Base-by-base conservation (phyloP, 2,113 vertebrate genomes). In the Talpa occidentalis region DNA sequence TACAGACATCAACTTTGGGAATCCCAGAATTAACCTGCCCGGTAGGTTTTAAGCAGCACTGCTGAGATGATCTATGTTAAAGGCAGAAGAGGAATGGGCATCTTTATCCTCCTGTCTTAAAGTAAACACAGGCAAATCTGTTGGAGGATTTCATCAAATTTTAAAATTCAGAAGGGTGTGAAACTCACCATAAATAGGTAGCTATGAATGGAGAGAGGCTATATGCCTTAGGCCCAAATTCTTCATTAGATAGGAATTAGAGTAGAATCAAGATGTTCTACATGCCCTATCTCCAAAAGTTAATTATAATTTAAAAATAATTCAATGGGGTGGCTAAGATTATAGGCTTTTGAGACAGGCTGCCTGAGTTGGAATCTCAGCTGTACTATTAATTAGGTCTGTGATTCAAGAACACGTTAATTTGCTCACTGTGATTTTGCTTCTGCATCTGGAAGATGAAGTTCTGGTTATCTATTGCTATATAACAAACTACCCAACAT, bases 181-280 rank as follows among this genome's bases (percentile, higher is more conserved):
- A 69, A 93, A 96, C 78, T 88, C 84, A 88, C 72, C n/a, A 72
- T 37, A 81, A 81, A 30, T 54, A 88, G 90, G 49, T 93, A 84
- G 74, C 73, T 80, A 22, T 70, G 67, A 88, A 60, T 77, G 30
- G 54, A 87, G 59, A 52, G 44, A 89, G 32, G 6, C 60, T 60
- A 54, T 24, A 62, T 42, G 77, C 78, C 72, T 84, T 80, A 40
- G 90, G 90, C 72, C 78, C 42, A 95, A 42, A 95, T 74, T 81
- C 84, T 96, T 97, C 76, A 95, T 96, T 94, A 96, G 90, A 49
- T 74, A 81, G 93, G 90, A 84, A 92, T 97, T 95, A 95, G 79
- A 78, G 88, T 86, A 94, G 93, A 96, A 93, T 92, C 59, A 87
- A 91, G 76, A 86, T 87, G 44, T 78, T 94, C 79, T 77, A 90